Evolutionary conservation across 2,797 vertebrate genomes (phyloP), one percentile per base, ranked within the genome.

Genomic region (Clarias platycephalus): DNA sequence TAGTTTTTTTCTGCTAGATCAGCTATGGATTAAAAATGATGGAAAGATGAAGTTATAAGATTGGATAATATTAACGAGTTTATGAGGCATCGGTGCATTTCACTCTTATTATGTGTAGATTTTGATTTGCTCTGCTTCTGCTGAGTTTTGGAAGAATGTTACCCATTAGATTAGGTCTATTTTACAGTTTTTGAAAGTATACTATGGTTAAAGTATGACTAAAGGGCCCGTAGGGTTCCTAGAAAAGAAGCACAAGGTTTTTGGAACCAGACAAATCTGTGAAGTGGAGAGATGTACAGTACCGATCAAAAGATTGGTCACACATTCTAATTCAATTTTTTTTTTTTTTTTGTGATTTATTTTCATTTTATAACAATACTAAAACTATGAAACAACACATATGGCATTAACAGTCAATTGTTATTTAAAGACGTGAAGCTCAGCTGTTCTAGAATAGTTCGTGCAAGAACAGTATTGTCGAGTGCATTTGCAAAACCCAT

Each of bases 1-100:
- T 40, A 67, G 40, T 37, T 37, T 9, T 20, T 82, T 83, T 63
- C 34, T 79, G 79, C 76, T 76, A 57, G 81, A 28, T 26, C 0
- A 22, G 18, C 58, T 44, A 55, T 70, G 68, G 57, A 31, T 34
- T 58, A 63, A 31, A 76, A 34, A 49, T 75, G 18, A 70, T 75
- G 40, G 62, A 20, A 22, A 6, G 44, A 72, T 85, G 28, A 82
- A 63, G 31, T 16, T 55, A 1, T 18, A 76, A 57, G 74, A 76
- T 22, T 76, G 26, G 28, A 13, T 57, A 55, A 60, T 60, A 20
- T 37, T 78, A 62, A 22, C 40, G 1, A 13, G 28, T 58, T 34
- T 77, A 20, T 77, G 6, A 60, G 18, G 57, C 57, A 7, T 78
- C 20, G 1, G 31, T 62, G 57, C 22, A 62, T n/a, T 24, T 62